Evolutionary conservation across 2,113 vertebrate genomes (phyloP).

Genomic region (Hippopotamus amphibius): DNA sequence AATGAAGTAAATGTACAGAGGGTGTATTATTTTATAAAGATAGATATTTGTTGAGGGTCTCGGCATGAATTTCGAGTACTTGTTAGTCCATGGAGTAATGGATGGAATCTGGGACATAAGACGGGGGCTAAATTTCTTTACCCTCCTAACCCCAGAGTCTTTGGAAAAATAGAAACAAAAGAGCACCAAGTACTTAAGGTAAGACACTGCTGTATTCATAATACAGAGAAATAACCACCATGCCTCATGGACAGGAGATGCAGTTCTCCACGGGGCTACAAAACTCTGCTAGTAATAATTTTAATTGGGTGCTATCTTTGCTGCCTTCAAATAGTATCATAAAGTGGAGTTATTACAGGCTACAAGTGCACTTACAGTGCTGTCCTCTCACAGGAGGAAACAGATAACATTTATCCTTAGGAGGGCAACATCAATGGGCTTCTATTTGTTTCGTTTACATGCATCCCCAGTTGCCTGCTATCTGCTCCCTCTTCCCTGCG

Average conservation of each 20-base stretch:
- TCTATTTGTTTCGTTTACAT: constrained; percentile 68
- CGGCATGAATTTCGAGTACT: constrained; percentile 11
- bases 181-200: constrained; percentile 74
- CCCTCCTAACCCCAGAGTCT: constrained; percentile 67
- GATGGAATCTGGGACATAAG: constrained; percentile 73
- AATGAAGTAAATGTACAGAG: neutral
- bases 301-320: constrained; percentile 78
- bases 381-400: constrained; percentile 72
- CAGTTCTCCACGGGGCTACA: constrained; percentile 78
- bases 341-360: constrained; percentile 74
- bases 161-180: constrained; percentile 80
- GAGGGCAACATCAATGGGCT: constrained; percentile 69
- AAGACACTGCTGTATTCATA: constrained; percentile 80
- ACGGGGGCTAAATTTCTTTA: constrained; percentile 64
- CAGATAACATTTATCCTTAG: constrained; percentile 68
- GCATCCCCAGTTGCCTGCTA: constrained; percentile 66
- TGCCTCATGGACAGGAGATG: constrained; percentile 70
- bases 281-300: constrained; percentile 83
- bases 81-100: constrained; percentile 66
- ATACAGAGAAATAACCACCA: constrained; percentile 79
- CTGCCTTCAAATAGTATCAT: constrained; percentile 74
- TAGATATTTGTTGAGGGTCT: neutral
- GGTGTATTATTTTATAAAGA: constrained; percentile 36
- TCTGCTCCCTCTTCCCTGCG: neutral
- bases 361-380: constrained; percentile 65